Evolutionary conservation across 35 echinoderm and acorn worm genomes (phyloP), one percentile per base, ranked within the genome.

Genomic region (Lytechinus variegatus): DNA sequence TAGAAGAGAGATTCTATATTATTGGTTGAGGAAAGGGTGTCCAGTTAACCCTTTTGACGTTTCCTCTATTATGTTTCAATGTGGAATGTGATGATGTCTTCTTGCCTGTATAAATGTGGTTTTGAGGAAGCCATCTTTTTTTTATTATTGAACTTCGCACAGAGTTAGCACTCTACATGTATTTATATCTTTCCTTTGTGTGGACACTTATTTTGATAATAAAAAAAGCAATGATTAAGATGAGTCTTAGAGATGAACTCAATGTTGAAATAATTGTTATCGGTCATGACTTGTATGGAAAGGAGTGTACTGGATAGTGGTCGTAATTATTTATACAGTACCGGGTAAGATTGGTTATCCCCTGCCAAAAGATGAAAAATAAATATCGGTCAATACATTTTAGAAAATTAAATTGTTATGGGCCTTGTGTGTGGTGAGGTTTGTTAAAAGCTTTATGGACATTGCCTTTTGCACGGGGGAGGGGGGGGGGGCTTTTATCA

Each of bases 121-220:
- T 79, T n/a, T 6, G 16, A 79, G 24, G 66, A 79, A 79, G n/a
- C 66, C 66, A 16, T 52, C 7, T 16, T 89, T 21, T 89, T 89
- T 90, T 90, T 52, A 28, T 90, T 2, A 90, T 28, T 54, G 52
- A 44, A 90, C 29, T 14, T 90, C 3, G n/a, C 88, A 90, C 88
- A 29, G 28, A 54, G 33, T 90, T 52, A n/a, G 88, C 88, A 90
- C 33, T 90, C 16, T 71, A 79, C 14, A 79, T 79, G 66, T 79
- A 90, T 90, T 90, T 90, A 90, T 90, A 90, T 8, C 52, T 90
- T 88, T 88, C 87, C 27, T 54, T 79, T 21, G 88, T 90, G 88
- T 90, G 88, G 33, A 90, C 28, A 79, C 66, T 79, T 79, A 79
- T 79, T 79, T 79, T 79, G 66, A 79, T 79, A 79, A 79, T 79